phyloP scores from a whole-genome alignment of 2,888 invertebrate species.

The Mythimna lalbum region DNA sequence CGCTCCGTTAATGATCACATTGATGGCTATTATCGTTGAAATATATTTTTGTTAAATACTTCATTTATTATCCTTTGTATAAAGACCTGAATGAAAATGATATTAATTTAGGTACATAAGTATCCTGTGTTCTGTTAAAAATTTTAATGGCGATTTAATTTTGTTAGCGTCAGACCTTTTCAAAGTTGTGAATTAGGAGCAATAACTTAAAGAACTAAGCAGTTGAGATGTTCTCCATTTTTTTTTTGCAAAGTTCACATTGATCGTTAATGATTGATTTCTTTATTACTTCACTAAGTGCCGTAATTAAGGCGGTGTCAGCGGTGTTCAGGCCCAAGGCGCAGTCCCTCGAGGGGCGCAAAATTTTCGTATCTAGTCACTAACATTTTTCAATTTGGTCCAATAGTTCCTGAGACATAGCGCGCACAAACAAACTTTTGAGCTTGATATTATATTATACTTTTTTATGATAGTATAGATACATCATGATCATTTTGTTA shows the following conservation, averaged over 20 bases:
- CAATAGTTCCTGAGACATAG: too few relatives aligned
- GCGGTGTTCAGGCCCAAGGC: too few relatives aligned
- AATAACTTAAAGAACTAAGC: background rate
- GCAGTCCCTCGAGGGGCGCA: too few relatives aligned
- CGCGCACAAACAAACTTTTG: too few relatives aligned
- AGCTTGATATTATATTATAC: too few relatives aligned
- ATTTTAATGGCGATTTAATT: background rate
- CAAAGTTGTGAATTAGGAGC: background rate
- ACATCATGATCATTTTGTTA: background rate
- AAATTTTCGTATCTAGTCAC: too few relatives aligned
- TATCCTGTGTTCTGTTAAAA: too few relatives aligned
- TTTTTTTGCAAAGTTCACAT: background rate
- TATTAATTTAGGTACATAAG: too few relatives aligned
- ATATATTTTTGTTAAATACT: background rate
- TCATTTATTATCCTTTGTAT: background rate
- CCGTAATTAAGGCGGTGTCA: too few relatives aligned
- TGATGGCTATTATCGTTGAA: background rate
- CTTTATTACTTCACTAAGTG: background rate
- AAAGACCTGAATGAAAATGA: background rate
- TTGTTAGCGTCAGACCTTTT: background rate
- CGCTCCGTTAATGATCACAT: slow-evolving; percentile 10
- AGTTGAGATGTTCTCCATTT: background rate
- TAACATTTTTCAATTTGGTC: too few relatives aligned
- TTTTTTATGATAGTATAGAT: too few relatives aligned
- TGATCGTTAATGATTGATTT: background rate